Evolutionary conservation across 2,113 vertebrate genomes (phyloP), one percentile per base, ranked within the genome.

Genomic region (Speoplatyrhinus poulsoni): DNA sequence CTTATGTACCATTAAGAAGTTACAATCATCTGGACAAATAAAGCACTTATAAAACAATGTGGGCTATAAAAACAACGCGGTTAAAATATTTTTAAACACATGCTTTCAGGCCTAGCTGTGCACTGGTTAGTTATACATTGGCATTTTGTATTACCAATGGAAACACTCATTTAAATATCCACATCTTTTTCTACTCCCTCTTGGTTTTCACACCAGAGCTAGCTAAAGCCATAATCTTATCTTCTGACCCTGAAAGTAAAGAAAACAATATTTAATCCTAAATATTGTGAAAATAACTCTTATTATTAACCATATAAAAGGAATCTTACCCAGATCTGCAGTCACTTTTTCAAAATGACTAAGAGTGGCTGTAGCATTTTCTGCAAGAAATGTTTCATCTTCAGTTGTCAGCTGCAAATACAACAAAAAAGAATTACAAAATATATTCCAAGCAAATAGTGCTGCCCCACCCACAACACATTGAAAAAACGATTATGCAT

Each of bases 281-380:
- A 3, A 13, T 11, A 12, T 58, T 9, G 15, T n/a, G 17, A 48
- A 49, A 54, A 5, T n/a, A 8, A 48, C 5, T 61, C 32, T 17
- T 17, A 3, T 16, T 6, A 7, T 19, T 8, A 12, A 63, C 67
- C 4, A 50, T 57, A 32, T 26, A 10, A 26, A 3, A 7, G 65
- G 13, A 6, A 7, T 85, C 93, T 94, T 90, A 98, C 97, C 96
- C 2, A 93, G 89, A 54, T 93, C 94, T 65, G 91, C 91, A 0
- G 96, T 96, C 46, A 97, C 95, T 89, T 92, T 95, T 89, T 99
- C 96, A 92, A 99, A 99, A 69, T 99, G 97, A 87, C 94, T 99
- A 65, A 99, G 91, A 0, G 90, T 87, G 33, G 95, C 88, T 54
- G 96, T 95, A 9, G 96, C 95, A 13, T 99, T 98, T 59, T 94